These are phyloP conservation scores for Orycteropus afer DNA, from an alignment of 2,113 vertebrate genomes.

Conservation along the genomic window DNA sequence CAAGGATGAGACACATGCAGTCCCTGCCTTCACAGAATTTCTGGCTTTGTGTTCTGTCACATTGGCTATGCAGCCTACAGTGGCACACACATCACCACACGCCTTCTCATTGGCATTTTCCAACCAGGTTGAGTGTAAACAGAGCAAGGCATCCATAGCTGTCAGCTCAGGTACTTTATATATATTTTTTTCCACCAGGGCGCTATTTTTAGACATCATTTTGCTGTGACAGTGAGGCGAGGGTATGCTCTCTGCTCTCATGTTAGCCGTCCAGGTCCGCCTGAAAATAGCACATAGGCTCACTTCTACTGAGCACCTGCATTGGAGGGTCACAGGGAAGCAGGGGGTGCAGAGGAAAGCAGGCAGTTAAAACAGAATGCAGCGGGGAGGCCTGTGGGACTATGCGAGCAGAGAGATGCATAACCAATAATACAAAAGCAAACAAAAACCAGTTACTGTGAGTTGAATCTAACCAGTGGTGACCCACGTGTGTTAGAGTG, in stretches of 20 bases:
- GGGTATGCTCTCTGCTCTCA: fast-evolving
- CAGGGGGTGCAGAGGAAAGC: background rate
- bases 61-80: fast-evolving
- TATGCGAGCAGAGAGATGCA: background rate
- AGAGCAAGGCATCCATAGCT: fast-evolving
- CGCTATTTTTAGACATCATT: background rate
- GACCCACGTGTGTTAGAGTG: background rate
- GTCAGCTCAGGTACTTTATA: background rate
- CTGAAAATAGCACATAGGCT: background rate
- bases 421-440: too few species aligned
- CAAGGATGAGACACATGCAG: fast-evolving
- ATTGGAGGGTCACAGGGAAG: background rate
- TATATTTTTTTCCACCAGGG: background rate
- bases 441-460: background rate
- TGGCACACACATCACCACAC: fast-evolving
- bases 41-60: background rate
- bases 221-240: background rate
- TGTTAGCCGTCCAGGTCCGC: background rate
- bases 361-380: background rate
- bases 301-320: background rate
- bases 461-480: background rate
- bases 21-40: fast-evolving
- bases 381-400: fast-evolving
- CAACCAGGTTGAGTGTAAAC: background rate
- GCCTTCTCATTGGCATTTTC: background rate